Conservation (phyloP, 2,797 vertebrate genomes). For the Notamacropus eugenii region DNA sequence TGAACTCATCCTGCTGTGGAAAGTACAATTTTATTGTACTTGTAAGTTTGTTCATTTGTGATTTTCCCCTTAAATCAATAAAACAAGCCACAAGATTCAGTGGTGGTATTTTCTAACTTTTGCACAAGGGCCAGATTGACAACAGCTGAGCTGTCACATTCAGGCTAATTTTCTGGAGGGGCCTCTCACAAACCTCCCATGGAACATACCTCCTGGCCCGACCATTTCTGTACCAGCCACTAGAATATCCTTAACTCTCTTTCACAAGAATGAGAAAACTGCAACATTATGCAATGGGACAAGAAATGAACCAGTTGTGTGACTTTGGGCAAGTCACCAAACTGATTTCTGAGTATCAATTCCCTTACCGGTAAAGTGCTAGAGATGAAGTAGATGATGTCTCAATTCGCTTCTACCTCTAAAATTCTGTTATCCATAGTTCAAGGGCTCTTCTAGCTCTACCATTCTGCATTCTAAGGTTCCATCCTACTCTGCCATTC, state of each 20-base stretch:
- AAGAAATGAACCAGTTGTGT: neutral
- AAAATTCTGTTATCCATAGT: neutral
- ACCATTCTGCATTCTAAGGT: neutral
- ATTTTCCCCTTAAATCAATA: constrained; percentile 6
- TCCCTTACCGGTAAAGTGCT: neutral
- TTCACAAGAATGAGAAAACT: neutral
- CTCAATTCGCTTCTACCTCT: neutral
- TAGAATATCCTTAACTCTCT: neutral
- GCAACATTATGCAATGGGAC: neutral
- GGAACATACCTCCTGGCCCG: neutral
- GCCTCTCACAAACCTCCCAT: neutral
- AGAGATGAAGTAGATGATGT: neutral
- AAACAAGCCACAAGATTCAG: neutral
- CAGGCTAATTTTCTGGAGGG: constrained; percentile 1
- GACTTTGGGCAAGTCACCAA: neutral
- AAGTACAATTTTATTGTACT: neutral
- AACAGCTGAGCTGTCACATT: neutral
- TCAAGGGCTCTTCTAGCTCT: neutral
- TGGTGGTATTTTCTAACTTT: constrained; percentile 6
- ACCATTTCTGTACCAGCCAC: neutral
- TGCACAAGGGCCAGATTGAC: neutral
- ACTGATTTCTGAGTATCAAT: neutral
- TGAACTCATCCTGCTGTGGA: constrained; percentile 29
- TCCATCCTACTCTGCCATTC: neutral
- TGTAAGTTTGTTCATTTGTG: constrained; percentile 5